A percentile compares a stretch with the other conserved stretches of the same genome.
These are phyloP conservation scores for Abrostola tripartita DNA, from an alignment of 2,888 invertebrate species.

Conservation along the genomic window DNA sequence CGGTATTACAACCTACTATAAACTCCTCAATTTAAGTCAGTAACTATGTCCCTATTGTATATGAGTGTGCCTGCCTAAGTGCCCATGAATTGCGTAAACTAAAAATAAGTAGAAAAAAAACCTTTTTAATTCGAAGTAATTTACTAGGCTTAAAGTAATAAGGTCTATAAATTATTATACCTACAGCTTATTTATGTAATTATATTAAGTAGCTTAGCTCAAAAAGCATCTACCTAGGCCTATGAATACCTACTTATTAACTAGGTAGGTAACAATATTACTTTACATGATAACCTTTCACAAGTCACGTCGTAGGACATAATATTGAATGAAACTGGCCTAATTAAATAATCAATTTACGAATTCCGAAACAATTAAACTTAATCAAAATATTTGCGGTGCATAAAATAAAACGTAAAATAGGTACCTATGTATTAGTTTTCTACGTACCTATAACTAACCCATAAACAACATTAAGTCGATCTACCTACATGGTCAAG, in stretches of 20 bases:
- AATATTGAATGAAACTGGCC: constrained; percentile 43
- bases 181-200: too few species aligned
- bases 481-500: not conserved
- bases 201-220: not conserved
- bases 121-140: too few species aligned
- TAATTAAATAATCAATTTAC: constrained; percentile 18
- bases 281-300: constrained; percentile 41
- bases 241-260: not conserved
- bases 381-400: constrained; percentile 14
- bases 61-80: not conserved
- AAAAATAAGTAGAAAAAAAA: too few species aligned
- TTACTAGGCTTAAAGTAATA: too few species aligned
- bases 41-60: not conserved
- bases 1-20: not conserved
- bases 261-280: too few species aligned
- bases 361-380: constrained; percentile 5
- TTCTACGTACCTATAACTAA: not conserved
- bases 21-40: not conserved
- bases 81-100: not conserved
- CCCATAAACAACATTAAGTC: not conserved
- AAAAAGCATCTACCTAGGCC: not conserved
- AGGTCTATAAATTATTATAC: too few species aligned
- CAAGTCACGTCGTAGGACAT: constrained; percentile 9
- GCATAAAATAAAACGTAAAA: constrained; percentile 18
- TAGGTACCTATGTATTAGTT: constrained; percentile 1